phyloP scores from a whole-genome alignment of 2,888 invertebrate genomes.

The Drosophila stalkeri region DNA sequence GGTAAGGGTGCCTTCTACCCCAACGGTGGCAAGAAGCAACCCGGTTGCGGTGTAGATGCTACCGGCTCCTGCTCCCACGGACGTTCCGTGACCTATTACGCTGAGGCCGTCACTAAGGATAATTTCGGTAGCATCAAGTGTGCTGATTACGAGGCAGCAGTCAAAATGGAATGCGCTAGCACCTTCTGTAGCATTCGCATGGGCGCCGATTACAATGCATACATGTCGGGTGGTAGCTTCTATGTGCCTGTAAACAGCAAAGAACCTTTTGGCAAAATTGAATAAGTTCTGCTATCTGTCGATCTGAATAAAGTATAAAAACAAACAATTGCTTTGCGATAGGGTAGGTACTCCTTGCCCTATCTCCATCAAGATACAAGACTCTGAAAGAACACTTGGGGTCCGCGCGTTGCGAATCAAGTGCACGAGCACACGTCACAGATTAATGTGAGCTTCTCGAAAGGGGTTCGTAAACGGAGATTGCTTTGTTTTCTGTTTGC shows the following conservation, averaged over 20 bases:
- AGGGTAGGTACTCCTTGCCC: constrained; percentile 5
- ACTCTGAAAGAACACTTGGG: constrained; percentile 35
- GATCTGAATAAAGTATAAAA: constrained; percentile 24
- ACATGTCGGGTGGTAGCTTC: constrained; percentile 78
- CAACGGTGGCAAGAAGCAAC: constrained; percentile 86
- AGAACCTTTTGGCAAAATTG: constrained; percentile 76
- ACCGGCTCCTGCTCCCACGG: constrained; percentile 85
- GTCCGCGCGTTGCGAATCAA: constrained; percentile 7
- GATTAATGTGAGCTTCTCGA: constrained; percentile 24
- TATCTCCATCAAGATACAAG: constrained; percentile 36
- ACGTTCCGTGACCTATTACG: constrained; percentile 84
- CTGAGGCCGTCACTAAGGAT: constrained; percentile 84
- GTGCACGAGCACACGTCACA: constrained; percentile 43
- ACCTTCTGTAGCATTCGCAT: constrained; percentile 72
- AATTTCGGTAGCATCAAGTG: constrained; percentile 82
- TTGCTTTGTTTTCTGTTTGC: constrained; percentile 9
- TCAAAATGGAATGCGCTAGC: constrained; percentile 66
- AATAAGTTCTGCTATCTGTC: constrained; percentile 32
- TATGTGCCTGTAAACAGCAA: constrained; percentile 79
- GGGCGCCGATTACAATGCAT: constrained; percentile 75
- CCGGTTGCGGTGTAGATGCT: constrained; percentile 85
- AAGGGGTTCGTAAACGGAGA: background rate
- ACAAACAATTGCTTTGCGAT: constrained; percentile 1
- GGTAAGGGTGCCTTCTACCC: constrained; percentile 86
- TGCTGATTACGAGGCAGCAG: constrained; percentile 63